phyloP scores from a whole-genome alignment of 2,797 vertebrate species.

The Coregonus ussuriensis region DNA sequence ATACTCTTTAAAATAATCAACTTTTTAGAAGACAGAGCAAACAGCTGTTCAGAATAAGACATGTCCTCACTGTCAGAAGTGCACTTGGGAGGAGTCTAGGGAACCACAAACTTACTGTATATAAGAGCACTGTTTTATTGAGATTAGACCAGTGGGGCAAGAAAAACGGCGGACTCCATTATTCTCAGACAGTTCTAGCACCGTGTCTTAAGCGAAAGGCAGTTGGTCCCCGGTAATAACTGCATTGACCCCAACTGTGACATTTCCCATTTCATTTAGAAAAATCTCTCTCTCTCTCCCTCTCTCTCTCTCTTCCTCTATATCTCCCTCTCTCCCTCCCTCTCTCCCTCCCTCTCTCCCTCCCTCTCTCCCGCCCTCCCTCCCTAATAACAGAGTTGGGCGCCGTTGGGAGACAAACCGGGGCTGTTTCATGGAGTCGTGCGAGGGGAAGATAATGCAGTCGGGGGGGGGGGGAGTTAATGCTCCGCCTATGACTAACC shows the following conservation, averaged over 20 bases:
- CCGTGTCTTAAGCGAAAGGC: conserved; percentile 52
- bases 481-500: conserved; percentile 49
- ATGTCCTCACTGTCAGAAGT: not conserved
- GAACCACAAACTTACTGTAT: conserved; percentile 13
- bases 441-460: conserved; percentile 64
- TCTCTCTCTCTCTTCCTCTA: not conserved
- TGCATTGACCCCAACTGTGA: conserved; percentile 49
- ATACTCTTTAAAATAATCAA: too few relatives aligned
- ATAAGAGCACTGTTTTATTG: conserved; percentile 54
- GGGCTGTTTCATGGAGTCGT: conserved; percentile 55
- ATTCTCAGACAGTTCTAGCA: conserved; percentile 54
- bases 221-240: conserved; percentile 64
- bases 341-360: conserved; percentile 3
- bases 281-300: conserved; percentile 44
- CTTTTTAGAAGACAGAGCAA: not conserved
- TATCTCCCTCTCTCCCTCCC: conserved; percentile 21
- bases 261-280: conserved; percentile 66
- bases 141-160: conserved; percentile 30
- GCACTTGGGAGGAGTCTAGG: not conserved
- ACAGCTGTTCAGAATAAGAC: not conserved
- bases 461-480: conserved; percentile 29
- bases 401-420: conserved; percentile 54
- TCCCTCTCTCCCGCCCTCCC: conserved; percentile 12
- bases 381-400: conserved; percentile 53
- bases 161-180: conserved; percentile 48